phyloP scores from a whole-genome alignment of 1,140 invertebrate genomes.

The Heterodera carotae region DNA sequence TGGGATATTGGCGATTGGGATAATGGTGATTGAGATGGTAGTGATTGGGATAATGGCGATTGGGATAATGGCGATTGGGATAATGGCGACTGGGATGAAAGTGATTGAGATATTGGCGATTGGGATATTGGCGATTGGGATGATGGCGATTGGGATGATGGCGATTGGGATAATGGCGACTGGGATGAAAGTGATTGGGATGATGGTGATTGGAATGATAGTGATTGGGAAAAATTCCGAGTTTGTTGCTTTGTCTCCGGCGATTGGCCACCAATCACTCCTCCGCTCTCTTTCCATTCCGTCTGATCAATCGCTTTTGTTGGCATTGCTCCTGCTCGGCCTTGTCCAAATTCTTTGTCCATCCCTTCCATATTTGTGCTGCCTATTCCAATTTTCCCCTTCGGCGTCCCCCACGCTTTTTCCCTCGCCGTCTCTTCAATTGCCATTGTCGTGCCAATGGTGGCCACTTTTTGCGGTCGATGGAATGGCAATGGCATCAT shows the following conservation, averaged over 20 bases:
- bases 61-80: background rate
- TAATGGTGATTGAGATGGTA: no score
- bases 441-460: background rate
- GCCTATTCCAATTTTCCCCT: background rate
- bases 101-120: no score
- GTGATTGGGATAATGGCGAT: background rate
- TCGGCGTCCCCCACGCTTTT: background rate
- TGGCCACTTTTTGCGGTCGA: background rate
- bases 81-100: background rate
- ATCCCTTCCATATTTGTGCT: background rate
- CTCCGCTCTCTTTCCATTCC: constrained; percentile 4
- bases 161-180: background rate
- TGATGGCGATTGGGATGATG: background rate
- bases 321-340: background rate
- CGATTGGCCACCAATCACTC: background rate
- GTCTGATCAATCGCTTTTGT: background rate
- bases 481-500: background rate
- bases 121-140: background rate
- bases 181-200: no score
- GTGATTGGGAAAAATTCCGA: background rate
- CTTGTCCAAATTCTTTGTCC: background rate
- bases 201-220: no score
- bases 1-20: no score
- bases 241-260: background rate
- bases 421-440: background rate